These are phyloP conservation scores for Dryobota labecula DNA, from an alignment of 2,888 invertebrate species.

Conservation along the genomic window DNA sequence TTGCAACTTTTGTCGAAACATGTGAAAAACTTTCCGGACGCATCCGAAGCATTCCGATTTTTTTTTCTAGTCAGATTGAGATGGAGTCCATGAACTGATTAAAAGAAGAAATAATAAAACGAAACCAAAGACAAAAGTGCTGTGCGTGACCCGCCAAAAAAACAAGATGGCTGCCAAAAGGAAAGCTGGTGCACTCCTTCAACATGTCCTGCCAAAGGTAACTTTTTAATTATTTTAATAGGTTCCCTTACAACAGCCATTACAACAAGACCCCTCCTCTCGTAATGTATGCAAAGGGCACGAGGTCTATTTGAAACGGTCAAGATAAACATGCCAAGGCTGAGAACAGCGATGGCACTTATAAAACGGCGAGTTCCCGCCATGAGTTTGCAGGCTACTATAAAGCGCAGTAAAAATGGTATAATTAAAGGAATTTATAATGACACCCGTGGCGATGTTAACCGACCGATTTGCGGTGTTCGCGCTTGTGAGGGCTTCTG, in stretches of 20 bases:
- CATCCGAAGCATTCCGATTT: constrained; percentile 48
- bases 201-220: constrained; percentile 92
- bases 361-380: constrained; percentile 77
- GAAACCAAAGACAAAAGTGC: constrained; percentile 85
- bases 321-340: constrained; percentile 78
- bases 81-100: constrained; percentile 83
- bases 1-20: constrained; percentile 24
- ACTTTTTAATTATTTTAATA: constrained; percentile 73
- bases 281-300: constrained; percentile 46
- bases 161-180: constrained; percentile 93
- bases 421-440: constrained; percentile 88
- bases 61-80: constrained; percentile 65
- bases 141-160: constrained; percentile 79
- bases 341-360: constrained; percentile 79
- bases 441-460: constrained; percentile 76
- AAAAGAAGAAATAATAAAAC: constrained; percentile 67
- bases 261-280: constrained; percentile 37
- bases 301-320: constrained; percentile 63
- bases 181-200: constrained; percentile 93
- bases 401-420: constrained; percentile 85
- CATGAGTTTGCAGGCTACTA: constrained; percentile 72
- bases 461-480: constrained; percentile 73
- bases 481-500: constrained; percentile 50
- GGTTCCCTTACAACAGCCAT: constrained; percentile 36
- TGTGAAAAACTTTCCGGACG: constrained; percentile 36